phyloP scores from a whole-genome alignment of 2,113 vertebrate genomes.

The Ailurus styani region DNA sequence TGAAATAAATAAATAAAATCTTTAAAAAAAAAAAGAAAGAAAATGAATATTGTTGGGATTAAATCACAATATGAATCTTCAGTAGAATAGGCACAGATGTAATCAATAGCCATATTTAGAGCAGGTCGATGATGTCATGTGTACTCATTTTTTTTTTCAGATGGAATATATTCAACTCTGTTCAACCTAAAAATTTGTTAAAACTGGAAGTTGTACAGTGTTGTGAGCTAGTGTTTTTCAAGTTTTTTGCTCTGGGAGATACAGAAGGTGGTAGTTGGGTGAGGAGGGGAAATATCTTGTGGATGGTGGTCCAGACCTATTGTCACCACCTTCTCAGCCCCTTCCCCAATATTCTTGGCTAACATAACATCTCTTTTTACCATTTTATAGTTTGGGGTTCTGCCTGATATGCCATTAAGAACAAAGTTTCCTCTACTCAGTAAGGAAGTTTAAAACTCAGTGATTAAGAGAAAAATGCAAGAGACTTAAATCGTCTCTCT shows the following conservation, averaged over 20 bases:
- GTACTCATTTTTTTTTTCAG: not conserved
- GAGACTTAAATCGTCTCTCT: not conserved
- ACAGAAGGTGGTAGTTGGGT: not conserved
- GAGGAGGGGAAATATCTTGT: not conserved
- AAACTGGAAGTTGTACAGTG: not conserved
- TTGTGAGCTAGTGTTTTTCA: not conserved
- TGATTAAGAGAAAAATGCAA: not conserved
- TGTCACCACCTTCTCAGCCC: not conserved
- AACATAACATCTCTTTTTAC: not conserved
- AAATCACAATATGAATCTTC: not conserved
- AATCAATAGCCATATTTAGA: not conserved
- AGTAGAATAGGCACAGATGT: not conserved
- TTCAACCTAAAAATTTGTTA: not conserved
- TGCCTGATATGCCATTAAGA: not conserved
- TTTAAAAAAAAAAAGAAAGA: too few species aligned
- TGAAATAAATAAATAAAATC: too few species aligned
- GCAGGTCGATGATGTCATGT: not conserved
- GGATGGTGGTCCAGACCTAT: accelerated
- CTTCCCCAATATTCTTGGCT: not conserved
- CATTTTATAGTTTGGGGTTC: not conserved
- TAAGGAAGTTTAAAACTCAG: not conserved
- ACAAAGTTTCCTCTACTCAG: not conserved
- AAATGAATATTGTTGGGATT: not conserved
- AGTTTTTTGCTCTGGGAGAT: not conserved
- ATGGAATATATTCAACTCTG: not conserved